Evolutionary conservation across 2,888 invertebrate genomes (phyloP).

Genomic region (Antheraea yamamai): DNA sequence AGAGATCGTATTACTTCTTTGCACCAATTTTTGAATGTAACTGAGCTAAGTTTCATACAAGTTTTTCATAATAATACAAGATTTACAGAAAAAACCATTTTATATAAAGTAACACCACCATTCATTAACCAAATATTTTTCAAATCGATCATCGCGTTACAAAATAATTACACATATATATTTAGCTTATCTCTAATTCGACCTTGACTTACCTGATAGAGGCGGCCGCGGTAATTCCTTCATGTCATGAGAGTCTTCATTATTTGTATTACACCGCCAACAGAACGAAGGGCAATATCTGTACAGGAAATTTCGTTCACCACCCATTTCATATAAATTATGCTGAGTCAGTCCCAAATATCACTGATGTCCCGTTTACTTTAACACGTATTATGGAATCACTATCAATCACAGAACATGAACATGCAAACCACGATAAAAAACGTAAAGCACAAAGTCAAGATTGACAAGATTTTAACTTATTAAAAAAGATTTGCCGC

Average conservation of each 20-base stretch:
- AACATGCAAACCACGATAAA: constrained; percentile 24
- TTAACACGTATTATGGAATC: too few species aligned
- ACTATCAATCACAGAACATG: too few species aligned
- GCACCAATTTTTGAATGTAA: background rate
- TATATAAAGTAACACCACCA: background rate
- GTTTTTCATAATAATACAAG: background rate
- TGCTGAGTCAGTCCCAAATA: constrained; percentile 27
- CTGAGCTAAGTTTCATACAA: background rate
- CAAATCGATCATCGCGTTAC: constrained; percentile 37
- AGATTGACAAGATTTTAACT: too few species aligned
- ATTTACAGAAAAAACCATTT: background rate
- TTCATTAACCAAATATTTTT: constrained; percentile 6
- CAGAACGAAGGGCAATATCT: constrained; percentile 50
- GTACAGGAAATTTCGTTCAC: constrained; percentile 61
- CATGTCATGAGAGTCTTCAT: constrained; percentile 62
- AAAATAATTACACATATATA: constrained; percentile 19
- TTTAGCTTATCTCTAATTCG: constrained; percentile 22
- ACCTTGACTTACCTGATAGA: constrained; percentile 60
- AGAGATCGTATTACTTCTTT: background rate
- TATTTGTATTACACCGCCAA: constrained; percentile 49
- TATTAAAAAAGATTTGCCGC: constrained; percentile 46
- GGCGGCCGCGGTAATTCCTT: constrained; percentile 70
- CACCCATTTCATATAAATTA: constrained; percentile 54
- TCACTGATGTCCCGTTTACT: constrained; percentile 25
- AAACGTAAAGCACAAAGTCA: constrained; percentile 22